Percentiles rank a stretch among this genome's conserved stretches.
These are phyloP conservation scores for Labrus mixtus DNA, from an alignment of 2,113 vertebrate genomes.

Conservation along the genomic window DNA sequence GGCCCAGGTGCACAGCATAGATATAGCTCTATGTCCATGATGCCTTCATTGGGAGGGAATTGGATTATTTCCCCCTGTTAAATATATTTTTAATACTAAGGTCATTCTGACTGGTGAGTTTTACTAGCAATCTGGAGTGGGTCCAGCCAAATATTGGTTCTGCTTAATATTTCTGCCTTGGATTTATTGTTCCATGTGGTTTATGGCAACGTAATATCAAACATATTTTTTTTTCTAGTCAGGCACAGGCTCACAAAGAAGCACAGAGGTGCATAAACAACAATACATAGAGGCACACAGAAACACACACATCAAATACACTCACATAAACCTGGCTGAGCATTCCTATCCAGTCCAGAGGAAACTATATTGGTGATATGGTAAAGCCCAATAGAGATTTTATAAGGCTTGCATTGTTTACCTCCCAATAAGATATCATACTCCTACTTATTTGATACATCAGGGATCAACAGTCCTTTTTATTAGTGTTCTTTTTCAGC, in stretches of 20 bases:
- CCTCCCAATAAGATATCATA: conserved; percentile 56
- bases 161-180: conserved; percentile 66
- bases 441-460: conserved; percentile 57
- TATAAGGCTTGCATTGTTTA: conserved; percentile 68
- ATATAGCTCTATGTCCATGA: conserved; percentile 65
- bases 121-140: conserved; percentile 59
- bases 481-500: conserved; percentile 37
- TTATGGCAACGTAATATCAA: conserved; percentile 66
- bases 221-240: conserved; percentile 48
- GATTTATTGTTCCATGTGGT: conserved; percentile 60
- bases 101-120: conserved; percentile 65
- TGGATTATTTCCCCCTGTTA: conserved; percentile 66
- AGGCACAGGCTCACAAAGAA: conserved; percentile 43
- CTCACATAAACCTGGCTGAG: conserved; percentile 43
- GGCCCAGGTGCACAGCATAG: conserved; percentile 50
- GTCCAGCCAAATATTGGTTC: conserved; percentile 66
- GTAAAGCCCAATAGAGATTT: conserved; percentile 49
- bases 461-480: conserved; percentile 37
- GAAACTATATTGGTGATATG: conserved; percentile 67
- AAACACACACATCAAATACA: conserved; percentile 29
- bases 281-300: background rate
- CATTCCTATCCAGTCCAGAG: conserved; percentile 41
- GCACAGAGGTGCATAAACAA: conserved; percentile 39
- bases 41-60: conserved; percentile 60
- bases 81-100: conserved; percentile 68